Percentiles rank a stretch among this genome's conserved stretches.
Evolutionary conservation across 2,113 vertebrate species (phyloP).

Genomic region (Accipiter virgatus): DNA sequence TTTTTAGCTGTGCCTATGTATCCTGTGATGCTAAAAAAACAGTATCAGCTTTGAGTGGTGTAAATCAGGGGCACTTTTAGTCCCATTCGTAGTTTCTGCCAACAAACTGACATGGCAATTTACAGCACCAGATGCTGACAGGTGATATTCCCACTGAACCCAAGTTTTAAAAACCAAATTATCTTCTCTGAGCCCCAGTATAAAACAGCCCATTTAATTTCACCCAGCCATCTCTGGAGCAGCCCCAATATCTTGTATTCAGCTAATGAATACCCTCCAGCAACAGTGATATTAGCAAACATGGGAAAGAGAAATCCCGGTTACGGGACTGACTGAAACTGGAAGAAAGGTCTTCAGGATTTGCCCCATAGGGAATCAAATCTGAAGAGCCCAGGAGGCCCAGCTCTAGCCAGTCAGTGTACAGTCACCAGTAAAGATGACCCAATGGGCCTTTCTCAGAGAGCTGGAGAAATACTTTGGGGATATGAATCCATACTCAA

Average conservation of each 20-base stretch:
- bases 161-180: constrained; percentile 11
- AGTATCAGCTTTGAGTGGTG: constrained; percentile 19
- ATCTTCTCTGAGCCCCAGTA: background rate
- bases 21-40: background rate
- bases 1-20: constrained; percentile 5
- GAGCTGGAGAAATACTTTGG: background rate
- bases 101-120: constrained; percentile 17
- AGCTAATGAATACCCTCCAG: background rate
- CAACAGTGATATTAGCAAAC: background rate
- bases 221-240: background rate
- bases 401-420: background rate
- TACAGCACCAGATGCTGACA: constrained; percentile 21
- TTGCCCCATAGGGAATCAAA: background rate
- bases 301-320: background rate
- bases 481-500: background rate
- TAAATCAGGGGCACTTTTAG: constrained; percentile 21
- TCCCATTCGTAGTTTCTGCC: background rate
- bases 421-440: background rate
- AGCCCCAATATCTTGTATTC: background rate
- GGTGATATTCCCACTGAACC: constrained; percentile 44
- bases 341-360: background rate
- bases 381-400: background rate
- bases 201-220: background rate
- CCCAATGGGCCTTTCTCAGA: background rate
- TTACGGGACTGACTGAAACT: background rate